Evolutionary conservation across 2,888 invertebrate species (phyloP).

Genomic region (Caenorhabditis wallacei): DNA sequence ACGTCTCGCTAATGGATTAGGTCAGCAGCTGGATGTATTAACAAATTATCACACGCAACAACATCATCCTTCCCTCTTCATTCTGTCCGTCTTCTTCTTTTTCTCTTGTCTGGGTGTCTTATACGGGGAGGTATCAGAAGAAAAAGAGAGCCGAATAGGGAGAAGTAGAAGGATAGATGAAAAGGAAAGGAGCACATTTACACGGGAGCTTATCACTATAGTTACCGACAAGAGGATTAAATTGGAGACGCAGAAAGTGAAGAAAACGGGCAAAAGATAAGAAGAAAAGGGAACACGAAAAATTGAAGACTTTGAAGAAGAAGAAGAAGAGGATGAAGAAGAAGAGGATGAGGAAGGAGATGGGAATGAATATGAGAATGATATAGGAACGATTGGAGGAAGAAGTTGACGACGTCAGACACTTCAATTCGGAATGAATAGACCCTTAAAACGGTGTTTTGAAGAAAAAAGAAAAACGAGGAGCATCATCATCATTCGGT

Average conservation of each 20-base stretch:
- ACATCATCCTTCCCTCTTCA: slow-evolving; percentile 1
- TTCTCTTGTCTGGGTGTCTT: neutral
- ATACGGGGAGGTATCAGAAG: slow-evolving; percentile 21
- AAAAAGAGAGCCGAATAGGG: neutral
- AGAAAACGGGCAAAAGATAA: neutral
- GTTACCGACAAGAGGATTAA: slow-evolving; percentile 46
- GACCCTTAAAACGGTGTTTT: slow-evolving; percentile 51
- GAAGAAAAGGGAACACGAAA: neutral
- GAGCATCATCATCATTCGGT: neutral
- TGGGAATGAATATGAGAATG: neutral
- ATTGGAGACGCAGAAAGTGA: slow-evolving; percentile 30
- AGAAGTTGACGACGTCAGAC: slow-evolving; percentile 14
- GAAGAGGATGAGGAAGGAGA: neutral
- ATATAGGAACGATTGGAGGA: neutral
- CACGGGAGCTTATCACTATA: slow-evolving; percentile 55
- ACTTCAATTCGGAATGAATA: slow-evolving; percentile 23
- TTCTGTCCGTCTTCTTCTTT: slow-evolving; percentile 8
- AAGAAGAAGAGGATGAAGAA: neutral
- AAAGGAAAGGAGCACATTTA: too few relatives aligned
- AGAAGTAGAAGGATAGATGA: too few relatives aligned
- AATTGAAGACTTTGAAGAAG: slow-evolving; percentile 9
- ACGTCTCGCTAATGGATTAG: slow-evolving; percentile 61
- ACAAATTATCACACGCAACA: slow-evolving; percentile 58
- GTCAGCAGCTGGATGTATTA: slow-evolving; percentile 56
- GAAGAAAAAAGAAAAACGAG: neutral